Percentiles rank a stretch among this genome's conserved stretches.
Evolutionary conservation across 2,113 vertebrate genomes (phyloP).

Genomic region (Limnothrissa miodon): DNA sequence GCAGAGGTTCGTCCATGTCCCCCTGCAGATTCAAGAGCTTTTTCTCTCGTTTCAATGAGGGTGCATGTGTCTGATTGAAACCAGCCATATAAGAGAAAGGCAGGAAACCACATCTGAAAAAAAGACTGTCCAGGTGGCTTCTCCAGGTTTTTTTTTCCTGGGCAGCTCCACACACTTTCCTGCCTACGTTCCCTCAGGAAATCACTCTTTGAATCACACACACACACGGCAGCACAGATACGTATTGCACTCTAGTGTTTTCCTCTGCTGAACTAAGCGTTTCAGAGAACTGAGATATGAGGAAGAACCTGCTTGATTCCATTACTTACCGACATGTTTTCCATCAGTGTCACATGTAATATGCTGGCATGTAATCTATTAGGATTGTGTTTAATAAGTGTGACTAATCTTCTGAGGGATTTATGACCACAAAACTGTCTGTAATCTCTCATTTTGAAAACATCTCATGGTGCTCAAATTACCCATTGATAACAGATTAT

Average conservation of each 20-base stretch:
- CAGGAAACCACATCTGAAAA: constrained; percentile 36
- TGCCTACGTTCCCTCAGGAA: constrained; percentile 39
- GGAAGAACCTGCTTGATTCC: neutral
- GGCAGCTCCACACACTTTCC: constrained; percentile 35
- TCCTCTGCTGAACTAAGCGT: neutral
- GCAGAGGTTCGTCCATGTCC: neutral
- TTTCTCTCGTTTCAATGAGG: neutral
- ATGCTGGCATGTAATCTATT: neutral
- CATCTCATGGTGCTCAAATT: neutral
- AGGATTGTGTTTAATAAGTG: neutral
- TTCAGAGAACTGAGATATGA: neutral
- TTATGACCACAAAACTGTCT: neutral
- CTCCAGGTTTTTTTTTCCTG: constrained; percentile 42
- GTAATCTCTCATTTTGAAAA: constrained; percentile 4
- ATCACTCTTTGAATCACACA: neutral
- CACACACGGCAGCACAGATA: neutral
- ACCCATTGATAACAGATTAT: neutral
- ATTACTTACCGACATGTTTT: neutral
- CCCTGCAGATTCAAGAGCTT: neutral
- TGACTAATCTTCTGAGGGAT: neutral
- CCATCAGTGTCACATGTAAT: neutral
- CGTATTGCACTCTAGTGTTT: neutral
- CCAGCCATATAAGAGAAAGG: neutral
- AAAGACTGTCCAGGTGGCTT: constrained; percentile 40
- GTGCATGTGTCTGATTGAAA: neutral